These are phyloP conservation scores for Morpho helenor DNA, from an alignment of 2,888 invertebrate genomes.

Conservation along the genomic window DNA sequence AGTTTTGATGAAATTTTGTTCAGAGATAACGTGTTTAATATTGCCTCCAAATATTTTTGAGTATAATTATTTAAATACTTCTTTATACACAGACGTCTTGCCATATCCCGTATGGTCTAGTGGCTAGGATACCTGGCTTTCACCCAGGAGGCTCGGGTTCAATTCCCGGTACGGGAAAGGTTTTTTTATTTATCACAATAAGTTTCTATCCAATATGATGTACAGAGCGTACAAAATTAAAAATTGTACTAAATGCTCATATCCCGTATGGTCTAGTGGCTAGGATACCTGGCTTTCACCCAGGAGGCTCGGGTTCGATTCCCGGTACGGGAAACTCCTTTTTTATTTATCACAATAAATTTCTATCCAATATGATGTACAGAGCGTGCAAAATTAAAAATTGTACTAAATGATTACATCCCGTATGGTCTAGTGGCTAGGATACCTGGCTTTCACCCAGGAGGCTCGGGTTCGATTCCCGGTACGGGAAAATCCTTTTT, in stretches of 20 bases:
- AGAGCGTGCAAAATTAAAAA: too few relatives aligned
- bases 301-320: slow-evolving; percentile 86
- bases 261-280: slow-evolving; percentile 24
- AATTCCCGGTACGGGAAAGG: slow-evolving; percentile 78
- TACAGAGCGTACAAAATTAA: too few relatives aligned
- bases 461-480: slow-evolving; percentile 87
- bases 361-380: too few relatives aligned
- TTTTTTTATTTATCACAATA: too few relatives aligned
- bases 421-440: slow-evolving; percentile 26
- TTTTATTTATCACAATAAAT: too few relatives aligned
- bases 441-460: slow-evolving; percentile 41
- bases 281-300: slow-evolving; percentile 26
- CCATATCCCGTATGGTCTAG: slow-evolving; percentile 21
- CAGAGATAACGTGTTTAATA: too few relatives aligned
- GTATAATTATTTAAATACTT: too few relatives aligned
- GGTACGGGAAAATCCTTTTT: slow-evolving; percentile 61
- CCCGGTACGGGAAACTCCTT: slow-evolving; percentile 65
- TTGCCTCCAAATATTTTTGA: too few relatives aligned
- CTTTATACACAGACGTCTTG: too few relatives aligned
- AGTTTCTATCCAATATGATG: too few relatives aligned
- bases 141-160: slow-evolving; percentile 83
- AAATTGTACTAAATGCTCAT: background rate
- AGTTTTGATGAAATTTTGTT: too few relatives aligned
- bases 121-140: slow-evolving; percentile 27
- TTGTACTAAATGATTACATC: background rate